A percentile compares a stretch with the other conserved stretches of the same genome.
Conservation (phyloP, 2,797 vertebrate species). For the Paramormyrops hopkinsi region DNA sequence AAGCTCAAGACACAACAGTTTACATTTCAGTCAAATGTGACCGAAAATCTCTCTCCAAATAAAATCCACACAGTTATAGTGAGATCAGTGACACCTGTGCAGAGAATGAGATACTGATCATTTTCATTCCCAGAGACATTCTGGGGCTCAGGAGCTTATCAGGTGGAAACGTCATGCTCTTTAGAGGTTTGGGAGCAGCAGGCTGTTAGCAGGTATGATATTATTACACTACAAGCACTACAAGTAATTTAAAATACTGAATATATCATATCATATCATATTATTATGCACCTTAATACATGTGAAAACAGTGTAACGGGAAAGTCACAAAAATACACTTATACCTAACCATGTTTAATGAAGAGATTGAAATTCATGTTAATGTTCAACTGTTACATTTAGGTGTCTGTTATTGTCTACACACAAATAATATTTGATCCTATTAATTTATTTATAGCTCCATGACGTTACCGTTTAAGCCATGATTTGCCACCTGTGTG, state of each 20-base stretch:
- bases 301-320: background rate
- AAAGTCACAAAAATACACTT: background rate
- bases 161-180: conserved; percentile 51
- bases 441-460: background rate
- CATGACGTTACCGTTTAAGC: background rate
- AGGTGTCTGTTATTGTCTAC: background rate
- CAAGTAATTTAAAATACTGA: background rate
- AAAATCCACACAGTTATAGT: background rate
- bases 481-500: background rate
- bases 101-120: background rate
- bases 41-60: background rate
- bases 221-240: background rate
- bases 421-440: background rate
- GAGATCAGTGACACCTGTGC: background rate
- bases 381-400: background rate
- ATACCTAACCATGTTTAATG: background rate
- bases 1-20: background rate
- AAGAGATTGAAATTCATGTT: background rate
- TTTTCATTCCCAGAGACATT: background rate
- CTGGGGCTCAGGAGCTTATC: background rate
- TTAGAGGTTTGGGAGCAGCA: conserved; percentile 66
- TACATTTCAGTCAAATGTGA: background rate
- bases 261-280: background rate
- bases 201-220: conserved; percentile 75
- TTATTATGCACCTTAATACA: background rate